Base-by-base conservation (phyloP, 2,797 vertebrate species). In the Lutjanus argentimaculatus region DNA sequence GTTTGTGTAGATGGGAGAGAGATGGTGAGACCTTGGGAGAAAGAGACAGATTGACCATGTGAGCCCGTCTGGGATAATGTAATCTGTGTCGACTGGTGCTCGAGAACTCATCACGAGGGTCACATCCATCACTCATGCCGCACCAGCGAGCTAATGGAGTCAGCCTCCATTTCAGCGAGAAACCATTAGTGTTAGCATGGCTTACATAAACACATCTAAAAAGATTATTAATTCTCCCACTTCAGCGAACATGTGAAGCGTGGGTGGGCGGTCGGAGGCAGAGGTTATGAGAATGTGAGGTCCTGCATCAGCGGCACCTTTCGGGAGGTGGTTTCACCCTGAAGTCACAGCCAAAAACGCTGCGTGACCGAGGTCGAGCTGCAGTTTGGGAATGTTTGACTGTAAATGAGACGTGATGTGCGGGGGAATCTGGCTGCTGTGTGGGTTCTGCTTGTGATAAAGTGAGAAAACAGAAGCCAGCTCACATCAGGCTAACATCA, bases 51-150 rank as follows among this genome's bases (percentile, higher is more conserved):
- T 66, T 67, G 84, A 77, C 43, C 78, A 49, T 1, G 45, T 2
- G 3, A 42, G 64, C 22, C 58, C 17, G 64, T 76, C 67, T 65
- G 79, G 46, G 79, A 71, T 91, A 94, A 93, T 89, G 80, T 77
- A 85, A 92, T 91, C 82, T 71, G 67, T 56, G 70, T 58, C 21
- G 56, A 80, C 71, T 80, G 68, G 75, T 63, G 81, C 77, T 69
- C 56, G 62, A 68, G 75, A 79, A 71, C 85, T 76, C 72, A n/a
- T 84, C 75, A 81, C 52, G 11, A n/a, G 79, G 79, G 79, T 84
- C 85, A 79, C 84, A 90, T 91, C 85, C 83, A 89, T 93, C 88
- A 87, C 76, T 89, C 82, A 85, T 25, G 72, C 75, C 30, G 79
- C 75, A 55, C 36, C 75, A 59, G 67, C 17, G 73, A 81, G 85